A percentile compares a stretch with the other conserved stretches of the same genome.
Evolutionary conservation across 2,888 invertebrate species (phyloP).

Genomic region (Elysia crispata): DNA sequence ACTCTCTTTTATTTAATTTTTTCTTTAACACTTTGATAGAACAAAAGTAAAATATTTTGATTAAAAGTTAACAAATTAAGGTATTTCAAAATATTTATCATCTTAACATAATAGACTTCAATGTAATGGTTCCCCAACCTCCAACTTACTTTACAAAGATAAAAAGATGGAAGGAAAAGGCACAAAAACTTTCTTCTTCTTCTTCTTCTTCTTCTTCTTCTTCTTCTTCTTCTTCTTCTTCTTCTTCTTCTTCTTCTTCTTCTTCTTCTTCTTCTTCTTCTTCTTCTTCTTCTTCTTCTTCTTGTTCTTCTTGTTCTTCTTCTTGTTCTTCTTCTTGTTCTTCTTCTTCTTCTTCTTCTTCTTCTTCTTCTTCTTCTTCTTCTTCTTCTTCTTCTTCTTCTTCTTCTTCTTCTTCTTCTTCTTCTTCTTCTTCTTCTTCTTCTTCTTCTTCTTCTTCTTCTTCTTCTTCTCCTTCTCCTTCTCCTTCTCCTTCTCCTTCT

Average conservation of each 20-base stretch:
- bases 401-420: neutral
- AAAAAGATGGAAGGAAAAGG: no score
- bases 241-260: neutral
- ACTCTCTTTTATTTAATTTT: no score
- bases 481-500: no score
- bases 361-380: neutral
- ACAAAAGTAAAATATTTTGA: no score
- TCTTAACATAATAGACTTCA: neutral
- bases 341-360: neutral
- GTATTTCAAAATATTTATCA: no score
- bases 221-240: constrained; percentile 1
- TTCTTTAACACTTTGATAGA: no score
- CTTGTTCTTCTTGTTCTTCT: neutral
- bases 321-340: neutral
- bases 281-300: neutral
- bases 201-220: constrained; percentile 10
- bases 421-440: neutral
- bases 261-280: neutral
- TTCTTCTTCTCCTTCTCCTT: no score
- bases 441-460: no score
- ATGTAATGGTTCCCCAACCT: no score
- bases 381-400: neutral
- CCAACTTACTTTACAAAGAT: no score
- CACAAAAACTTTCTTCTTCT: neutral
- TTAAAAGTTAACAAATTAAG: no score